A percentile compares a stretch with the other conserved stretches of the same genome.
Evolutionary conservation across 1,140 invertebrate species (phyloP).

Genomic region (Globodera ellingtonae): DNA sequence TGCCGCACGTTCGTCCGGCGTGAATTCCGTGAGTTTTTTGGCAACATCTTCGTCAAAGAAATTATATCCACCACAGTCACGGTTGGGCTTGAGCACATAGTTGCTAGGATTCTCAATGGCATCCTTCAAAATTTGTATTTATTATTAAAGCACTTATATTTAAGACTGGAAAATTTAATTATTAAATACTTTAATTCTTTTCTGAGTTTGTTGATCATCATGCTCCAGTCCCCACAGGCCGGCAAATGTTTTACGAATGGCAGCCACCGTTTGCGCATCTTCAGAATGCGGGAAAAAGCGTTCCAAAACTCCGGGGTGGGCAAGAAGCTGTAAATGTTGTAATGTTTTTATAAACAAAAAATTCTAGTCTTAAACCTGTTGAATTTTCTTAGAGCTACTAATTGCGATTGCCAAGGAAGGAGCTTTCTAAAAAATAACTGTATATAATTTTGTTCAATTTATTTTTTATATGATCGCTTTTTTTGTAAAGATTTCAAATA

Average conservation of each 20-base stretch:
- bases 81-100: neutral
- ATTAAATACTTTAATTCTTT: neutral
- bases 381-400: neutral
- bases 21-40: neutral
- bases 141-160: neutral
- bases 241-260: neutral
- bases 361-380: slow-evolving; percentile 66
- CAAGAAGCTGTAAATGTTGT: neutral
- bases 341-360: too few species aligned
- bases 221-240: neutral
- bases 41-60: neutral
- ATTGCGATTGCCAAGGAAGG: neutral
- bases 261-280: neutral
- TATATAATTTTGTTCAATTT: too few species aligned
- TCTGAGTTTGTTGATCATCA: neutral
- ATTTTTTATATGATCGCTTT: neutral
- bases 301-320: neutral
- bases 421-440: neutral
- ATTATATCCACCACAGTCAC: neutral
- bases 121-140: neutral
- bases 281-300: neutral
- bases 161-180: neutral
- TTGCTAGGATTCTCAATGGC: neutral
- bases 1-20: neutral
- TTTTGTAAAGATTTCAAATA: too few species aligned